phyloP scores from a whole-genome alignment of 2,888 invertebrate genomes.

The Acrobasis suavella region DNA sequence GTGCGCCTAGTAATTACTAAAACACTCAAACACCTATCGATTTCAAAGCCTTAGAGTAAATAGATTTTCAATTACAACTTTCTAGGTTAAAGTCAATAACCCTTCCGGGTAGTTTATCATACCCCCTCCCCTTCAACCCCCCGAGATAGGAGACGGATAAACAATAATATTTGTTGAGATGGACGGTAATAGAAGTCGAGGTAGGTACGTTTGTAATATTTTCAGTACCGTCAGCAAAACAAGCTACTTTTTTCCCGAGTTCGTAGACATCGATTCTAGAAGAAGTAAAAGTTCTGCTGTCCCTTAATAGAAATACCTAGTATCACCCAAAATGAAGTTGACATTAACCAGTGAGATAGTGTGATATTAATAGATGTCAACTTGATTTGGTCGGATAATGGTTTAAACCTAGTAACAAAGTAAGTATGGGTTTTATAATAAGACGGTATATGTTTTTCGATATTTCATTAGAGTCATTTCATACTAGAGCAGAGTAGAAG shows the following conservation, averaged over 20 bases:
- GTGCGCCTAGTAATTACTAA: neutral
- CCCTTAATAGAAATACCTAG: too few relatives aligned
- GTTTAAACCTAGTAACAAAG: too few relatives aligned
- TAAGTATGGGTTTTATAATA: too few relatives aligned
- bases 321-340: too few relatives aligned
- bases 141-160: constrained; percentile 35
- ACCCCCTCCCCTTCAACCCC: constrained; percentile 26
- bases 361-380: too few relatives aligned
- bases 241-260: neutral
- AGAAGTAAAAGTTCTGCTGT: too few relatives aligned
- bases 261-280: too few relatives aligned
- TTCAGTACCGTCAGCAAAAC: constrained; percentile 26
- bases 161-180: constrained; percentile 53
- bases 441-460: too few relatives aligned
- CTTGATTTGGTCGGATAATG: too few relatives aligned
- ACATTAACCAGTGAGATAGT: too few relatives aligned
- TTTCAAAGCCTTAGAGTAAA: constrained; percentile 2
- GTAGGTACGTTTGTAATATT: constrained; percentile 24
- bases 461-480: too few relatives aligned
- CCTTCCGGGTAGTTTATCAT: constrained; percentile 13
- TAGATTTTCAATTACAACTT: constrained; percentile 9
- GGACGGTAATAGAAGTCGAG: constrained; percentile 45
- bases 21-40: constrained; percentile 1
- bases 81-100: constrained; percentile 11
- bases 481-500: too few relatives aligned